Evolutionary conservation across 2,888 invertebrate genomes (phyloP), one percentile per base, ranked within the genome.

Genomic region (Drosophila subsilvestris): DNA sequence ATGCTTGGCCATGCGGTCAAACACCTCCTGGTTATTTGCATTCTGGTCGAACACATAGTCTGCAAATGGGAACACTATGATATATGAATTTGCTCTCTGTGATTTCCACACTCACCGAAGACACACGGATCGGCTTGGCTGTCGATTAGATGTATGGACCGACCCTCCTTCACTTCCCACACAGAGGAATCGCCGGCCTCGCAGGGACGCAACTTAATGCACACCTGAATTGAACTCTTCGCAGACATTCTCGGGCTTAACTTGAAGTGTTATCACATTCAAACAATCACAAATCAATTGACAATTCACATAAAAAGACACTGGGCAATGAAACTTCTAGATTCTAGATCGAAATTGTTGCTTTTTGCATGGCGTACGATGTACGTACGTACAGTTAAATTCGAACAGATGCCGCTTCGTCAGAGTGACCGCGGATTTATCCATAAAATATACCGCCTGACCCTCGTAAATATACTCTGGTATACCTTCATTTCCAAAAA

Each of bases 1-100:
- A 0, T 96, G 95, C 79, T 94, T 94, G 0, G 95, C 96, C 76
- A 96, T 93, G 62, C 93, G 93, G 75, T 95, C 91, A 89, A 96
- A 97, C 0, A 97, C 94, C 57, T 94, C 93, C 56, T 91, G 89
- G 44, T 70, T 70, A 47, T 14, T 51, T 17, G 51, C 55, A 9
- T 55, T 47, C 43, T 73, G 63, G 12, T 72, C 70, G 86, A 96
- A 97, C 20, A 97, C 95, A 89, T 95, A 94, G 92, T 97, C 97
- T 96, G 91, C 9, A 9, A 12, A 42, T 7, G 22, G 1, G 14
- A 20, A 7, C 14, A 7, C 2, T 14, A 7, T n/a, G 14, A 37
- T 37, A n/a, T 37, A 17, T 29, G 22, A 6, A 27, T 18, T 9
- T 17, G 27, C 8, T 29, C 7, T 8, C 18, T 14, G 5, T 37